Percentiles rank a stretch among this genome's conserved stretches.
phyloP scores from a whole-genome alignment of 2,888 invertebrate genomes.

The Pandemis corylana region DNA sequence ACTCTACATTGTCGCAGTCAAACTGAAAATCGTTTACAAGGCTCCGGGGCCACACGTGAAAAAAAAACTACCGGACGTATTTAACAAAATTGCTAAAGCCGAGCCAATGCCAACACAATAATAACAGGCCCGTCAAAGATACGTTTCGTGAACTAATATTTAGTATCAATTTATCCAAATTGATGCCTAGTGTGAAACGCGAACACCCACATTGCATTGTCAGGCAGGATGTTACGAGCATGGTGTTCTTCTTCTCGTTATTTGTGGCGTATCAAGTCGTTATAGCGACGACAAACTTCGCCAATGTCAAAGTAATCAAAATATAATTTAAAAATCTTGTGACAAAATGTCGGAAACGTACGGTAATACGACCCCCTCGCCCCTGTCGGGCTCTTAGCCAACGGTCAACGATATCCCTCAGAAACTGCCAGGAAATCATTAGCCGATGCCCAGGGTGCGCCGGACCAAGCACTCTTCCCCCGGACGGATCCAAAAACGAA shows the following conservation, averaged over 20 bases:
- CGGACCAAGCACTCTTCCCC: too few species aligned
- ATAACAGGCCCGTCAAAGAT: not conserved
- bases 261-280: too few species aligned
- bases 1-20: not conserved
- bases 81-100: conserved; percentile 24
- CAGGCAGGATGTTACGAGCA: not conserved
- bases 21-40: not conserved
- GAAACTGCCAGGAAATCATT: too few species aligned
- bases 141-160: not conserved
- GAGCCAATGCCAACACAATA: not conserved
- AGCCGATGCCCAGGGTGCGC: too few species aligned
- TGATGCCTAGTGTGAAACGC: not conserved
- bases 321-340: too few species aligned
- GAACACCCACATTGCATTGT: not conserved
- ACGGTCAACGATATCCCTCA: too few species aligned
- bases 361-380: too few species aligned
- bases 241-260: not conserved
- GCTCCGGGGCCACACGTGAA: not conserved
- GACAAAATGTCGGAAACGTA: too few species aligned
- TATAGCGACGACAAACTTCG: too few species aligned
- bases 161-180: conserved; percentile 1
- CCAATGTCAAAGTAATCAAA: too few species aligned
- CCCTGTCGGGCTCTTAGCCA: too few species aligned
- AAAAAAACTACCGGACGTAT: conserved; percentile 8
- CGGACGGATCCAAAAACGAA: too few species aligned